Percentiles rank a stretch among this genome's conserved stretches.
These are phyloP conservation scores for Parapsyche elsis DNA, from an alignment of 1,140 invertebrate genomes.

Conservation along the genomic window DNA sequence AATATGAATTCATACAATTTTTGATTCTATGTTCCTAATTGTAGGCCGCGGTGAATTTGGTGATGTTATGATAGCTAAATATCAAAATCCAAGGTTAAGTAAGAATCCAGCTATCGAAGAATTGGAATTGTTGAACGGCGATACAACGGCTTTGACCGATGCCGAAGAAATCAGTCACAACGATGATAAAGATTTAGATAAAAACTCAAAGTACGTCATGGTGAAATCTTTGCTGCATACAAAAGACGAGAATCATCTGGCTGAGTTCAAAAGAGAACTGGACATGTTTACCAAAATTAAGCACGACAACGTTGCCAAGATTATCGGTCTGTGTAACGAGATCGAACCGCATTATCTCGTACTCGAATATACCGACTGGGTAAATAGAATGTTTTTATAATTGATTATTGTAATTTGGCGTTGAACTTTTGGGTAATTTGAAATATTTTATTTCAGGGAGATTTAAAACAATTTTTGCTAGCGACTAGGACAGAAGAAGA, in stretches of 20 bases:
- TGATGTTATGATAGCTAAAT: constrained; percentile 85
- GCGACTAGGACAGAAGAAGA: constrained; percentile 73
- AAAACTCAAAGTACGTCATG: constrained; percentile 67
- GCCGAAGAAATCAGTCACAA: constrained; percentile 56
- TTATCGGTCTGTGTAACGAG: constrained; percentile 86
- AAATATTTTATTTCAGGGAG: constrained; percentile 74
- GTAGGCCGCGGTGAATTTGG: constrained; percentile 89
- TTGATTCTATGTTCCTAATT: too few relatives aligned
- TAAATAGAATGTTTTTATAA: constrained; percentile 59
- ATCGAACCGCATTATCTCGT: constrained; percentile 90
- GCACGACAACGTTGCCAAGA: constrained; percentile 81
- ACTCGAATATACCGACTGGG: constrained; percentile 93
- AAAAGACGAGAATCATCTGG: constrained; percentile 79
- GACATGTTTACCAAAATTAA: constrained; percentile 85
- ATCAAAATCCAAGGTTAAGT: constrained; percentile 54
- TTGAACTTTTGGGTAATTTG: constrained; percentile 40
- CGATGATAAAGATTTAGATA: constrained; percentile 56
- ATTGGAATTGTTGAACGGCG: constrained; percentile 62
- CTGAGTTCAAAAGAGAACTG: constrained; percentile 88
- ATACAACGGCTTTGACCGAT: constrained; percentile 49
- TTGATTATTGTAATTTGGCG: constrained; percentile 36
- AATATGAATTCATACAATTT: background rate
- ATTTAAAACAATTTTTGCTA: constrained; percentile 91
- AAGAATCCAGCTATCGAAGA: constrained; percentile 61
- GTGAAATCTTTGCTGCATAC: constrained; percentile 80